Percentiles rank a stretch among this genome's conserved stretches.
Conservation (phyloP, 2,113 vertebrate genomes). For the Stegastes partitus region DNA sequence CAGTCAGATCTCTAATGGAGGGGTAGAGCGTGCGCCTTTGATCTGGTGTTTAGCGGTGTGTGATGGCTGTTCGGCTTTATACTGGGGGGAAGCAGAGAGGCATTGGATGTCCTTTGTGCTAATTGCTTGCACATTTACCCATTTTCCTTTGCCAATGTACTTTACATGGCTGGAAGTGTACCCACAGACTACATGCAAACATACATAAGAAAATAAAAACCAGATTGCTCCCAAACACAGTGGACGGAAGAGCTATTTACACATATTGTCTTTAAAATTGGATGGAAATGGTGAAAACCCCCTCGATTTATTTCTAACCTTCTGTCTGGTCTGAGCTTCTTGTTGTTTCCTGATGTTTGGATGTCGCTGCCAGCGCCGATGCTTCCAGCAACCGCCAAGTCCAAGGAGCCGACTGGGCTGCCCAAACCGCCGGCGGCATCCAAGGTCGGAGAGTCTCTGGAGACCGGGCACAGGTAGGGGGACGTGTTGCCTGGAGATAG, state of each 20-base stretch:
- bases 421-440: constrained; percentile 10
- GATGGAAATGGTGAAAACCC: not conserved
- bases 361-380: not conserved
- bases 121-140: constrained; percentile 74
- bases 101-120: constrained; percentile 63
- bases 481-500: constrained; percentile 43
- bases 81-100: constrained; percentile 36
- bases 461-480: constrained; percentile 35
- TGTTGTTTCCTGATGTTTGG: constrained; percentile 36
- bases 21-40: constrained; percentile 67
- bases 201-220: constrained; percentile 30
- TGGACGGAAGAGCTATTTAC: not conserved
- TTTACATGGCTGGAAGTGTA: constrained; percentile 32
- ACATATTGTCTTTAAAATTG: not conserved
- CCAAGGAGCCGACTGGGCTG: constrained; percentile 33
- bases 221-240: constrained; percentile 9
- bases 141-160: constrained; percentile 26
- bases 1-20: constrained; percentile 63
- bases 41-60: constrained; percentile 65
- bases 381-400: constrained; percentile 24
- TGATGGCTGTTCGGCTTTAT: constrained; percentile 57
- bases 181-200: constrained; percentile 43
- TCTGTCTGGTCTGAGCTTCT: constrained; percentile 29
- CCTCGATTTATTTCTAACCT: constrained; percentile 34
- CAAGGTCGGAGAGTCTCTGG: constrained; percentile 37